These are phyloP conservation scores for Ichneumoninae sp. DNA, from an alignment of 2,888 invertebrate species.

Conservation along the genomic window DNA sequence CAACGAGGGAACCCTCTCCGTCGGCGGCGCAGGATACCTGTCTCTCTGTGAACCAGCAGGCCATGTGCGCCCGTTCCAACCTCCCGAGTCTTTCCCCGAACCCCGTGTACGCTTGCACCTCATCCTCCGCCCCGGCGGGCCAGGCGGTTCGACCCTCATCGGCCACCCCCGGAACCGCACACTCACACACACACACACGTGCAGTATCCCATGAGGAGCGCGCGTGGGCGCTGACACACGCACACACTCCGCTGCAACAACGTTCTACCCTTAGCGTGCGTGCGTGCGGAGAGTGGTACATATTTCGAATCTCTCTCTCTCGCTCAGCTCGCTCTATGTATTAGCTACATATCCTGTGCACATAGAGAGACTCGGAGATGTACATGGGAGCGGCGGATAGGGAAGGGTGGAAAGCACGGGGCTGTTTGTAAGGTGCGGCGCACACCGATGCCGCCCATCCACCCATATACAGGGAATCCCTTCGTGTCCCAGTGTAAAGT, in stretches of 20 bases:
- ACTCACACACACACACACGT: constrained; percentile 3
- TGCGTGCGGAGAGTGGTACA: constrained; percentile 72
- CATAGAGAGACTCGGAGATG: constrained; percentile 69
- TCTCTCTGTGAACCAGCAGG: constrained; percentile 76
- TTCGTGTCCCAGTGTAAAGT: constrained; percentile 27
- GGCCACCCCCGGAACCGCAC: constrained; percentile 46
- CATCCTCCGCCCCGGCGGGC: constrained; percentile 38
- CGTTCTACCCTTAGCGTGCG: constrained; percentile 62
- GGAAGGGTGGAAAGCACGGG: constrained; percentile 55
- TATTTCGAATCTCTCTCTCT: constrained; percentile 67
- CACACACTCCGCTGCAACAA: constrained; percentile 69
- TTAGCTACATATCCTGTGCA: constrained; percentile 77
- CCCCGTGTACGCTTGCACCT: constrained; percentile 49
- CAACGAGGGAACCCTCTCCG: constrained; percentile 60
- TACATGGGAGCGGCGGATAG: constrained; percentile 58
- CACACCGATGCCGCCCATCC: constrained; percentile 35
- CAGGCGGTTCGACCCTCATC: constrained; percentile 52
- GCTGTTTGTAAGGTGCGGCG: constrained; percentile 70
- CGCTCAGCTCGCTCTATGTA: constrained; percentile 72
- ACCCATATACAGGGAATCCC: constrained; percentile 37
- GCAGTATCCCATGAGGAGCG: constrained; percentile 4
- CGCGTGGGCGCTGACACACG: constrained; percentile 55
- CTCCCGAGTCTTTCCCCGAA: constrained; percentile 58
- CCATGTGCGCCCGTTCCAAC: constrained; percentile 73
- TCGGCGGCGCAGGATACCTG: constrained; percentile 76